Evolutionary conservation across 2,797 vertebrate genomes (phyloP).

Genomic region (Philypnodon macrostomus): DNA sequence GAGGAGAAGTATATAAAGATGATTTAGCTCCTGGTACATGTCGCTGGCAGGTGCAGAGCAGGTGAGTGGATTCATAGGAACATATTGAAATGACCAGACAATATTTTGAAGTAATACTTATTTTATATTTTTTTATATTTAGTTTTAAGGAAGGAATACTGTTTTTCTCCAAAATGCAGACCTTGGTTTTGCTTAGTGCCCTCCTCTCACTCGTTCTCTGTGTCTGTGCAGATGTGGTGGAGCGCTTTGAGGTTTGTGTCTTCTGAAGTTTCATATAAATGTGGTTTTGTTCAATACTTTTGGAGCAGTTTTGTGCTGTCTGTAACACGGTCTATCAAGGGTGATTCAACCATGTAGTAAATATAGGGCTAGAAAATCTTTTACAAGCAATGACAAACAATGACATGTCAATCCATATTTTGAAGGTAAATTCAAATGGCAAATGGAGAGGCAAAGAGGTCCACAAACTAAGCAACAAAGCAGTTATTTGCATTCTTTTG

Average conservation of each 20-base stretch:
- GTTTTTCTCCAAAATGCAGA: conserved; percentile 40
- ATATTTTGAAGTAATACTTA: not conserved
- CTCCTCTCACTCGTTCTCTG: conserved; percentile 37
- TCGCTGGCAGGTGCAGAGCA: conserved; percentile 12
- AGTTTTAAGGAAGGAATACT: not conserved
- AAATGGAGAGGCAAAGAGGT: too few relatives aligned
- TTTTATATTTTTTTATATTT: not conserved
- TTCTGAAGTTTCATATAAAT: not conserved
- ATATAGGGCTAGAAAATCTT: too few relatives aligned
- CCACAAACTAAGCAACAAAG: too few relatives aligned
- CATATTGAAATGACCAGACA: not conserved
- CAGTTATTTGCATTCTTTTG: too few relatives aligned
- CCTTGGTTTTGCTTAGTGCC: conserved; percentile 2
- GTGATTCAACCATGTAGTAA: too few relatives aligned
- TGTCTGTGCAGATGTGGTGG: conserved; percentile 57
- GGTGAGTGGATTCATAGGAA: conserved; percentile 46
- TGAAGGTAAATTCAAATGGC: too few relatives aligned
- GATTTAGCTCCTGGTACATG: too few relatives aligned
- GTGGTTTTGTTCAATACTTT: not conserved
- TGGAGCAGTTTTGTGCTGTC: too few relatives aligned
- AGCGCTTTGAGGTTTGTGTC: conserved; percentile 58
- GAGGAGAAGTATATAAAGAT: conserved; percentile 32
- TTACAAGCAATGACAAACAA: too few relatives aligned
- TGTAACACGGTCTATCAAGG: too few relatives aligned
- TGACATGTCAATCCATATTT: too few relatives aligned